Percentiles rank a stretch among this genome's conserved stretches.
phyloP scores from a whole-genome alignment of 2,888 invertebrate species.

The Ceramica pisi region DNA sequence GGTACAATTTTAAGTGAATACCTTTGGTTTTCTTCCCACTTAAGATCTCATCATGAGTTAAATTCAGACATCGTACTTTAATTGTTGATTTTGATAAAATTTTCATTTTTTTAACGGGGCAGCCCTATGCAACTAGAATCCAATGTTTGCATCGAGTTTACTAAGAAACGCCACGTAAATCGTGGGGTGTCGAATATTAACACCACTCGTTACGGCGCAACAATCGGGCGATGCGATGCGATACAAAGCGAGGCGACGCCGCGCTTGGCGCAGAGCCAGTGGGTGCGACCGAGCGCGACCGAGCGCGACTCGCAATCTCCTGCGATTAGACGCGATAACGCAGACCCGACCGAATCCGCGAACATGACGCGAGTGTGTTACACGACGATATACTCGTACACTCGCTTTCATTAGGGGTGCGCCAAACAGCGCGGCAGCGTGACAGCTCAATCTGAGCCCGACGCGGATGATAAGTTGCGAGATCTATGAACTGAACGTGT shows the following conservation, averaged over 20 bases:
- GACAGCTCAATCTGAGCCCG: slow-evolving; percentile 34
- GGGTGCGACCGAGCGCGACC: background rate
- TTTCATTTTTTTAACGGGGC: background rate
- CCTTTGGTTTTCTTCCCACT: background rate
- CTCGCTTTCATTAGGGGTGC: slow-evolving; percentile 17
- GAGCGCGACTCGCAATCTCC: slow-evolving; percentile 14
- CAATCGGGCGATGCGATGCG: slow-evolving; percentile 23
- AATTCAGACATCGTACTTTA: background rate
- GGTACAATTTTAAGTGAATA: background rate
- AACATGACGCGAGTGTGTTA: slow-evolving; percentile 9
- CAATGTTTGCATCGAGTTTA: slow-evolving; percentile 28
- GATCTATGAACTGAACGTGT: slow-evolving; percentile 10
- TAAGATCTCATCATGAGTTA: too few relatives aligned
- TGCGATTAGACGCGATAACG: slow-evolving; percentile 29
- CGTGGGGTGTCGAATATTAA: slow-evolving; percentile 52
- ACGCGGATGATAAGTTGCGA: slow-evolving; percentile 22
- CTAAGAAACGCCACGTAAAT: slow-evolving; percentile 35
- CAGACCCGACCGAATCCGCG: slow-evolving; percentile 25
- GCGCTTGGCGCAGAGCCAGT: too few relatives aligned
- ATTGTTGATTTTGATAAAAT: background rate
- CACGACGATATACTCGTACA: background rate
- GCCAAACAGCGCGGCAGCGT: slow-evolving; percentile 5
- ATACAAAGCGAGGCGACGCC: background rate
- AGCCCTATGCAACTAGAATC: slow-evolving; percentile 16
- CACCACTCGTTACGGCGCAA: slow-evolving; percentile 16